Conservation (phyloP, 2,888 invertebrate genomes). For the Allacma fusca region DNA sequence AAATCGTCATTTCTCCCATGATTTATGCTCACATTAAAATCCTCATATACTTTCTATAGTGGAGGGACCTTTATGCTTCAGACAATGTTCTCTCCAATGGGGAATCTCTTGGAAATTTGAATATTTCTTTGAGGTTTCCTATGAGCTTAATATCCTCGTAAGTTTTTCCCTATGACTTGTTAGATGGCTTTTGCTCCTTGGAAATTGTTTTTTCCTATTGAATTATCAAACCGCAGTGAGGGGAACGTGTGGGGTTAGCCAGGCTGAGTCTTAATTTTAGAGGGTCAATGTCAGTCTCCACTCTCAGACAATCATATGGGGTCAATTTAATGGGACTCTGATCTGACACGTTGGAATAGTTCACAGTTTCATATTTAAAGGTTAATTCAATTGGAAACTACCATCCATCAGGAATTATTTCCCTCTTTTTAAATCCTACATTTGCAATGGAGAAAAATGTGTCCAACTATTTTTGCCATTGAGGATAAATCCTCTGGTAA, state of each 20-base stretch:
- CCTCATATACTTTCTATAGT: background rate
- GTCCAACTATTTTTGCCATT: no score
- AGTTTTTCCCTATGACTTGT: background rate
- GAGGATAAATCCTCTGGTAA: no score
- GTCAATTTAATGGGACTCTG: background rate
- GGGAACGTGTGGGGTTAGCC: background rate
- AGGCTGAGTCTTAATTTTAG: background rate
- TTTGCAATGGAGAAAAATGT: no score
- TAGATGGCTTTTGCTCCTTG: background rate
- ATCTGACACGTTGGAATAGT: background rate
- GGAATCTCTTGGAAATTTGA: background rate
- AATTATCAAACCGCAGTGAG: background rate
- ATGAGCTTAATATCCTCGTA: conserved; percentile 8
- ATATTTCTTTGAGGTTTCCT: background rate
- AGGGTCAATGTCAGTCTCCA: background rate
- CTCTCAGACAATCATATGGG: background rate
- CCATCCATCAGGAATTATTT: background rate
- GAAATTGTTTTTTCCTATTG: background rate
- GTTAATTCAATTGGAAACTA: background rate
- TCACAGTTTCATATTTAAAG: background rate
- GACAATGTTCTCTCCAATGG: no score
- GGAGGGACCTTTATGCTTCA: no score
- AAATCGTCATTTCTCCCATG: conserved; percentile 48
- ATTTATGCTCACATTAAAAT: conserved; percentile 46
- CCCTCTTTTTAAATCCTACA: no score